Base-by-base conservation (phyloP, 2,888 invertebrate genomes). In the Tholera decimalis region DNA sequence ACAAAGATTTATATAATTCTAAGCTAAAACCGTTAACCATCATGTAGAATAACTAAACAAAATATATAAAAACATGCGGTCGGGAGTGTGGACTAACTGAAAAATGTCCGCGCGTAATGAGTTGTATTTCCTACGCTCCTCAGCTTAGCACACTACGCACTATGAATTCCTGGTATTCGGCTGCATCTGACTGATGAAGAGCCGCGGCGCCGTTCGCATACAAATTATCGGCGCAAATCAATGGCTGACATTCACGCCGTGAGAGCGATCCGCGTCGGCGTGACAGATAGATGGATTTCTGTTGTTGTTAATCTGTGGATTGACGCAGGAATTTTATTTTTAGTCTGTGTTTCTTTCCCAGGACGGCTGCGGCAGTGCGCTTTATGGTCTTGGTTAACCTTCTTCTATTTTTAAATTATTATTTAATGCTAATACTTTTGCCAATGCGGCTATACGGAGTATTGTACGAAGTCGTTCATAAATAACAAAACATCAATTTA, bases 101-200 rank as follows among this genome's bases (percentile, higher is more conserved):
- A n/a, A n/a, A n/a, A 63, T 83, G 85, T 86, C 75, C 33, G 68
- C 30, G 11, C 72, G 78, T 87, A 87, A 86, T 85, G 85, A 86
- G 80, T 75, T 73, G 83, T 83, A 82, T 88, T 86, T 87, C 86
- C 86, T 83, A 76, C 68, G 80, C 79, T 86, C 85, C 86, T 83
- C 77, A 71, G 81, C 80, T 80, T 65, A 81, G 76, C 62, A 68
- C 73, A 67, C 81, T 82, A 85, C 85, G 83, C 85, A 83, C 84
- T 83, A 82, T 78, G 85, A 85, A 85, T 87, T 59, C 83, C 79
- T 83, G 80, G 85, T 87, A 79, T 85, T 83, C 63, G 72, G 71
- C 70, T 84, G 83, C 85, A 85, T 82, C 84, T 83, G 77, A 85
- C 76, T 82, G 82, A 84, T 82, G 76, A 72, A 68, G 37, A 51